Base-by-base conservation (phyloP, 2,113 vertebrate genomes). In the Platichthys flesus region DNA sequence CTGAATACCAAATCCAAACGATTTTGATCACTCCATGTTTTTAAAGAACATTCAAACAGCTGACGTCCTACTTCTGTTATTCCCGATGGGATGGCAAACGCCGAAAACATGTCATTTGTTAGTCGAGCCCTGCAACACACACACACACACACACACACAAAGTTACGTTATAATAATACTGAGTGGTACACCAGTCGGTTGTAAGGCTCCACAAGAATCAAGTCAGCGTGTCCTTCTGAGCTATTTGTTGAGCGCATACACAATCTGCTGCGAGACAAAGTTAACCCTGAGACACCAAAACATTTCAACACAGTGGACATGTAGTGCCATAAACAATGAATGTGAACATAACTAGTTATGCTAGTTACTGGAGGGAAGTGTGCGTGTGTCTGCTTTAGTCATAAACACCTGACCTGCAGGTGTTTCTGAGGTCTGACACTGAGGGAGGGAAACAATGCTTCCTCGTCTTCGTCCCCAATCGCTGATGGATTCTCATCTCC, bases 401-500 rank as follows among this genome's bases (percentile, higher is more conserved):
- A 57, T 67, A 54, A 67, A 83, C 79, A 74, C 87, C 91, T 84
- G 89, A 12, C 91, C 91, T 45, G 91, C 91, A 91, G 91, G 91
- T 40, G 74, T 85, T 67, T 0, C 54, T 71, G 83, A 84, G 73
- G 73, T 84, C 74, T 28, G 77, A 82, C 78, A 42, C 61, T 24
- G 24, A 67, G 13, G 52, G 45, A 49, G 16, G 45, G 45, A 78
- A 40, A 67, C 26, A 20, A 45, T 21, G 28, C 26, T 73, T 60
- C 64, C 60, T 58, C 67, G 54, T 40, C 42, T 24, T 52, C 51
- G 51, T 52, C 51, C 31, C 18, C 64, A 55, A 67, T 51, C 71
- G 42, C 63, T 23, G 61, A 52, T 78, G 59, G 49, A 69, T 58
- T 65, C 67, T 55, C 23, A 16, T 51, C 55, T 24, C 79, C 52